Conservation (phyloP, 1,140 invertebrate species). For the Zaprionus capensis region DNA sequence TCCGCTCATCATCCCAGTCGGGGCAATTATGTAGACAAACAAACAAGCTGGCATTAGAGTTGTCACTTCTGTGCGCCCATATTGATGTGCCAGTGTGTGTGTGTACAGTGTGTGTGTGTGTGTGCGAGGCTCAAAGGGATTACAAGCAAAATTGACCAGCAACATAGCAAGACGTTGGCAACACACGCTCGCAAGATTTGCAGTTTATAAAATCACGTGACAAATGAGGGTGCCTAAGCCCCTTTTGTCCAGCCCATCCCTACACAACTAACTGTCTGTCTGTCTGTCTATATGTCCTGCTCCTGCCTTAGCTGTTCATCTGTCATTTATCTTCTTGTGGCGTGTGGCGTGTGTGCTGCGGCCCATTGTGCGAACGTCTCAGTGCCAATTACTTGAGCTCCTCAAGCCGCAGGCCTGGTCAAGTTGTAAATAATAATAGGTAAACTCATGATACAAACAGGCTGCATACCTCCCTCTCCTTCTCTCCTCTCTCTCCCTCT, state of each 20-base stretch:
- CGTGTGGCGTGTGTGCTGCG: conserved; percentile 46
- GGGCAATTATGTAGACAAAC: conserved; percentile 80
- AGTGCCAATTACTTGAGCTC: conserved; percentile 54
- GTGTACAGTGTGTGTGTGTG: conserved; percentile 18
- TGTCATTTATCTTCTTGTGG: conserved; percentile 62
- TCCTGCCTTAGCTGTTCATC: conserved; percentile 26
- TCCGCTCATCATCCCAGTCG: conserved; percentile 45
- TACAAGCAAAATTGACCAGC: conserved; percentile 79
- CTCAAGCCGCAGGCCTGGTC: conserved; percentile 22
- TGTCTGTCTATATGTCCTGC: conserved; percentile 45
- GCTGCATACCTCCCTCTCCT: too few species aligned
- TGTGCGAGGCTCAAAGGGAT: conserved; percentile 70
- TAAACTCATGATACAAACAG: conserved; percentile 24
- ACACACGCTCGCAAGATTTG: conserved; percentile 52
- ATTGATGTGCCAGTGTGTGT: conserved; percentile 38
- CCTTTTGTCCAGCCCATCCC: conserved; percentile 34
- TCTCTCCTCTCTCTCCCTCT: neutral
- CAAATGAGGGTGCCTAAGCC: conserved; percentile 79
- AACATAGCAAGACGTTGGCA: conserved; percentile 58
- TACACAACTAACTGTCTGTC: conserved; percentile 15
- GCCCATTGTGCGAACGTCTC: conserved; percentile 35
- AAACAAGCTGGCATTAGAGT: conserved; percentile 66
- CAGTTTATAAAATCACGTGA: conserved; percentile 80
- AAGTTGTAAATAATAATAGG: conserved; percentile 44
- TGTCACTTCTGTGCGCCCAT: conserved; percentile 53